Percentiles rank a stretch among this genome's conserved stretches.
Evolutionary conservation across 2,113 vertebrate genomes (phyloP).

Genomic region (Carettochelys insculpta): DNA sequence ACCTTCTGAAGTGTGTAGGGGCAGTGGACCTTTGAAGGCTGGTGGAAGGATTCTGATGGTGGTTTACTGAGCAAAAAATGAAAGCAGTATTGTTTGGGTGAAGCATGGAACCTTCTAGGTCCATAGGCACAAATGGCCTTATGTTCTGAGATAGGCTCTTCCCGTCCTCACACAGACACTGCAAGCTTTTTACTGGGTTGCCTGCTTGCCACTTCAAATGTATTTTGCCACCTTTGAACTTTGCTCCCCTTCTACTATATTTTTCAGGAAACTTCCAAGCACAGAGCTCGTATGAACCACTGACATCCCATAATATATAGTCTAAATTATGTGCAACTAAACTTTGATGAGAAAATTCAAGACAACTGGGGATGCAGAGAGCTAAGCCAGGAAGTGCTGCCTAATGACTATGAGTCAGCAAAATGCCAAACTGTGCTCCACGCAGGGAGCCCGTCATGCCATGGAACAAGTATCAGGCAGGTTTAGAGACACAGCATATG

Average conservation of each 20-base stretch:
- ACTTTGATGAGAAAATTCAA: not conserved
- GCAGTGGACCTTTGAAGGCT: fast-evolving
- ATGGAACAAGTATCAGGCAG: fast-evolving
- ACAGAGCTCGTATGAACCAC: not conserved
- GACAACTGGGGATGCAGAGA: not conserved
- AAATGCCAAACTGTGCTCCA: fast-evolving
- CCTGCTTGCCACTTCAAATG: not conserved
- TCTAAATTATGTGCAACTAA: not conserved
- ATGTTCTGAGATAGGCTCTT: not conserved
- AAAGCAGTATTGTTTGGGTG: not conserved
- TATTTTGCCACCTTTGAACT: not conserved
- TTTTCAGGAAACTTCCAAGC: not conserved
- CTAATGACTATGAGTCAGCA: not conserved
- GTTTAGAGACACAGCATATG: not conserved
- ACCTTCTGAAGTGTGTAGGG: not conserved
- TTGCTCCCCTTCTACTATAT: not conserved
- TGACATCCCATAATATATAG: not conserved
- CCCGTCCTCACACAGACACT: not conserved
- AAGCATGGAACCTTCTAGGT: not conserved
- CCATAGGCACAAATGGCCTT: not conserved
- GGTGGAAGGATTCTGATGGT: not conserved
- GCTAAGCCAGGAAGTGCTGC: not conserved
- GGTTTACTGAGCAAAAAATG: fast-evolving
- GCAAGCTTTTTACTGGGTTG: not conserved
- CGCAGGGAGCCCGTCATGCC: not conserved